These are phyloP conservation scores for Araneus ventricosus DNA, from an alignment of 1,140 invertebrate genomes.

Conservation along the genomic window DNA sequence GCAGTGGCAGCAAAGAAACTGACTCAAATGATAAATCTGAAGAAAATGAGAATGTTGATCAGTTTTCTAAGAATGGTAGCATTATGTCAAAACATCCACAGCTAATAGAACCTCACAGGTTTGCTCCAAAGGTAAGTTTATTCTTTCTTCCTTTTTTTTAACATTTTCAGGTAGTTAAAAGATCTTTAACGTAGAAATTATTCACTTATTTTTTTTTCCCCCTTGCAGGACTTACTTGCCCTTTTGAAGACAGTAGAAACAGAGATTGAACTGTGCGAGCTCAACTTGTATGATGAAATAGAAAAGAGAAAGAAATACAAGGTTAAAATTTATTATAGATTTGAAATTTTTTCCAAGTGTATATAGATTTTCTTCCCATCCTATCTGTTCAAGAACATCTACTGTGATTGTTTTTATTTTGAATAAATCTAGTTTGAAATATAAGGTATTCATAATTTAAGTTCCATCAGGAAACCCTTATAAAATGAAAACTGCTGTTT, in stretches of 20 bases:
- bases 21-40: neutral
- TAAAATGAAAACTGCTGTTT: no score
- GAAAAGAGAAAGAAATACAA: conserved; percentile 98
- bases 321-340: conserved; percentile 80
- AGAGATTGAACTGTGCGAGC: conserved; percentile 92
- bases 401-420: no score
- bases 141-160: no score
- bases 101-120: conserved; percentile 87
- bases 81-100: conserved; percentile 83
- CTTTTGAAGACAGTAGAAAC: conserved; percentile 92
- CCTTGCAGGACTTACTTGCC: conserved; percentile 86
- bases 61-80: conserved; percentile 75
- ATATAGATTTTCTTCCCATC: no score
- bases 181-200: no score
- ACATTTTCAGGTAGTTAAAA: no score
- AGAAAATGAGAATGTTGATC: neutral
- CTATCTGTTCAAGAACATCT: no score
- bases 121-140: conserved; percentile 84
- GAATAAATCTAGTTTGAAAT: no score
- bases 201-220: neutral
- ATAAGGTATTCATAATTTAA: no score
- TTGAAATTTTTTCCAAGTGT: no score
- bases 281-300: conserved; percentile 94
- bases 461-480: no score
- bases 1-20: neutral